Percentiles rank a stretch among this genome's conserved stretches.
Evolutionary conservation across 2,113 vertebrate species (phyloP).

Genomic region (Petromus typicus): DNA sequence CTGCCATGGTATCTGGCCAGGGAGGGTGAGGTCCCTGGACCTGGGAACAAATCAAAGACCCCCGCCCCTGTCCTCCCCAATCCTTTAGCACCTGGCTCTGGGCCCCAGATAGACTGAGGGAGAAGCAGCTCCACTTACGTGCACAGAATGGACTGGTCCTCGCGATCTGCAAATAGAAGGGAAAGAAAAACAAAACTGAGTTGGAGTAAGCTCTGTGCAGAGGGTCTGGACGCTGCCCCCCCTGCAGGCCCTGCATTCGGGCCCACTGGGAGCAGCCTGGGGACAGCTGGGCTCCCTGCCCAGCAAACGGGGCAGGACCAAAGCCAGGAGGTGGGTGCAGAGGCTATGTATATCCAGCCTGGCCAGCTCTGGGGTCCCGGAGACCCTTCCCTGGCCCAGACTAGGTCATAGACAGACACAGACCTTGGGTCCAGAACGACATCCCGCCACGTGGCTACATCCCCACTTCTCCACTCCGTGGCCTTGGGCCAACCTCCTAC

Average conservation of each 20-base stretch:
- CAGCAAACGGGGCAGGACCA: not conserved
- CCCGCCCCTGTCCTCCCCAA: not conserved
- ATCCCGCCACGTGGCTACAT: not conserved
- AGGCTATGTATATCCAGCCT: not conserved
- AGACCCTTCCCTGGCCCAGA: not conserved
- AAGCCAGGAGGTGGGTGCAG: not conserved
- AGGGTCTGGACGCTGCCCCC: not conserved
- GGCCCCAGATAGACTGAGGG: not conserved
- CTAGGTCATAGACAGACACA: not conserved
- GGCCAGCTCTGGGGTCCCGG: not conserved
- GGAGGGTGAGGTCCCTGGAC: fast-evolving
- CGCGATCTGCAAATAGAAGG: slow-evolving; percentile 92
- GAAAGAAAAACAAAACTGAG: slow-evolving; percentile 50
- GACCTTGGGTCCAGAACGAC: not conserved
- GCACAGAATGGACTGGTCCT: slow-evolving; percentile 99
- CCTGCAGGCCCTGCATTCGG: not conserved
- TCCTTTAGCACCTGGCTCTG: not conserved
- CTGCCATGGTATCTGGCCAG: not conserved
- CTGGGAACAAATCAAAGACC: not conserved
- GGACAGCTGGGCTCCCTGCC: not conserved
- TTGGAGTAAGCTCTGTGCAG: not conserved
- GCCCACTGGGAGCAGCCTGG: not conserved
- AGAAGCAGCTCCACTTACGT: slow-evolving; percentile 91
- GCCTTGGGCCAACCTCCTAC: not conserved
- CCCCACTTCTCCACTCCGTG: not conserved